phyloP scores from a whole-genome alignment of 2,888 invertebrate genomes.

The Drosophila merina region DNA sequence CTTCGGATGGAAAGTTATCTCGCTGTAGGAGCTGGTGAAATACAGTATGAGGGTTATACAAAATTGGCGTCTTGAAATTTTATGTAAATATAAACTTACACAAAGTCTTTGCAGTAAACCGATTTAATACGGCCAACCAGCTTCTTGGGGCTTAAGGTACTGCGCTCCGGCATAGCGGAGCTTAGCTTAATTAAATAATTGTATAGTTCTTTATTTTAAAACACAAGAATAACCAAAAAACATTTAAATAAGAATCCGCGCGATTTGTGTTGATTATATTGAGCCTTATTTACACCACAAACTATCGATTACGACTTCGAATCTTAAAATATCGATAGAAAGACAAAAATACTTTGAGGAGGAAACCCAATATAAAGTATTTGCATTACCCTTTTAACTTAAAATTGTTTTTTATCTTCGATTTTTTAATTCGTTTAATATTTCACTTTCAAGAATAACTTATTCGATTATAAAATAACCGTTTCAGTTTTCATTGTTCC shows the following conservation, averaged over 20 bases:
- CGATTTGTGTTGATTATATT: conserved; percentile 1
- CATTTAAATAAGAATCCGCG: conserved; percentile 16
- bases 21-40: conserved; percentile 79
- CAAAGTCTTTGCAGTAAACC: conserved; percentile 62
- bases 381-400: too few relatives aligned
- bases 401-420: too few relatives aligned
- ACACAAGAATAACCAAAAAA: neutral
- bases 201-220: neutral
- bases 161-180: conserved; percentile 3
- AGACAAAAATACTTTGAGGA: too few relatives aligned
- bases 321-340: too few relatives aligned
- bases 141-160: conserved; percentile 9
- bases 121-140: conserved; percentile 54
- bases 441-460: too few relatives aligned
- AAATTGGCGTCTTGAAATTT: neutral
- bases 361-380: too few relatives aligned
- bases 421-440: too few relatives aligned
- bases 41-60: neutral
- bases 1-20: conserved; percentile 84
- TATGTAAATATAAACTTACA: conserved; percentile 44
- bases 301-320: too few relatives aligned
- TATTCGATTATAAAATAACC: too few relatives aligned
- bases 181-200: neutral
- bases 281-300: neutral
- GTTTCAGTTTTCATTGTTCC: too few relatives aligned